These are phyloP conservation scores for Harpalus rufipes DNA, from an alignment of 2,888 invertebrate genomes.

Conservation along the genomic window DNA sequence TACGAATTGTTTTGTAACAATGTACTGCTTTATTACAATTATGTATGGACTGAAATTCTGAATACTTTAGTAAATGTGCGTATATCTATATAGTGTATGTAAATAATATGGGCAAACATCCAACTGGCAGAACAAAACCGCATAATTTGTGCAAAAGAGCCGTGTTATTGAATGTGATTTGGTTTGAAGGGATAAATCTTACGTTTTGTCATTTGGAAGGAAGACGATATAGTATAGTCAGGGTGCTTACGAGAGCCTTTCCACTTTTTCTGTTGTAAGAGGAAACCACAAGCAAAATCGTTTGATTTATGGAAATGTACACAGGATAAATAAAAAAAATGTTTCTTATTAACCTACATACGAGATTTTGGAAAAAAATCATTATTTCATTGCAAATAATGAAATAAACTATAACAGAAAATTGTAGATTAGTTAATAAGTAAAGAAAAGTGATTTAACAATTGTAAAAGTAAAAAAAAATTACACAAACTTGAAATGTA, in stretches of 20 bases:
- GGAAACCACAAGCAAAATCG: constrained; percentile 9
- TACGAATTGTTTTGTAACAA: background rate
- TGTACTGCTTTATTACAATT: background rate
- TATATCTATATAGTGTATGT: background rate
- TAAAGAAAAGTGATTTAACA: too few species aligned
- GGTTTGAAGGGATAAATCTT: constrained; percentile 56
- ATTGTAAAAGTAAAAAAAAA: too few species aligned
- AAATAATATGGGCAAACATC: background rate
- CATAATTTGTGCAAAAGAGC: constrained; percentile 58
- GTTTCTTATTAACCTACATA: constrained; percentile 49
- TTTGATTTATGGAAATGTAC: constrained; percentile 50
- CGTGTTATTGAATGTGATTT: constrained; percentile 60
- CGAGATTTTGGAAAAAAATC: background rate
- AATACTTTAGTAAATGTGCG: background rate
- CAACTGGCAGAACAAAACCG: constrained; percentile 7
- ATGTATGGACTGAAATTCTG: background rate
- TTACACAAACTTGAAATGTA: too few species aligned
- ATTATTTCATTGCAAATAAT: too few species aligned
- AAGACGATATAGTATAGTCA: constrained; percentile 13
- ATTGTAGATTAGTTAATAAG: too few species aligned
- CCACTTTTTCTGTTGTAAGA: constrained; percentile 7
- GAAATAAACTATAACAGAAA: too few species aligned
- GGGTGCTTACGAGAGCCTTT: background rate
- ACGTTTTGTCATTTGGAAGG: constrained; percentile 32
- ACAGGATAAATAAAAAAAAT: constrained; percentile 21